phyloP scores from a whole-genome alignment of 2,888 invertebrate species.

The Acleris laterana region DNA sequence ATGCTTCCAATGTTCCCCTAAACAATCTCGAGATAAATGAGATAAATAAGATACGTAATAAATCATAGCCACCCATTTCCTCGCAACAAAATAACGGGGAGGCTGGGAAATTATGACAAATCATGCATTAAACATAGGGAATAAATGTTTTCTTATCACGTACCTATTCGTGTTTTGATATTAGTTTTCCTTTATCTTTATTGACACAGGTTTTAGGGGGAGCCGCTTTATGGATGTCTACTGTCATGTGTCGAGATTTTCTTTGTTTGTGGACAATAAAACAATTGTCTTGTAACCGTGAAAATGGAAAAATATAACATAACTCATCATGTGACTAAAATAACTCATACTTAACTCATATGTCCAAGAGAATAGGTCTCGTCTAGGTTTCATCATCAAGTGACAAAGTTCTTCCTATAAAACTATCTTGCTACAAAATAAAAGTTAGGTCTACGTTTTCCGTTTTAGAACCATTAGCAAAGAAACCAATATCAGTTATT shows the following conservation, averaged over 20 bases:
- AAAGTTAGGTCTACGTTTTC: too few species aligned
- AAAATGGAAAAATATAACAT: too few species aligned
- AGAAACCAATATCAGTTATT: too few species aligned
- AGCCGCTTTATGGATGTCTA: conserved; percentile 70
- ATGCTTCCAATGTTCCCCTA: conserved; percentile 63
- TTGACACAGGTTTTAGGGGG: conserved; percentile 82
- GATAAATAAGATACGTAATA: conserved; percentile 76
- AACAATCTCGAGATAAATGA: conserved; percentile 79
- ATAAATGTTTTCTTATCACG: conserved; percentile 85
- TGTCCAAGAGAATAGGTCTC: too few species aligned
- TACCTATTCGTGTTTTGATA: conserved; percentile 84
- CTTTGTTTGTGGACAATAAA: conserved; percentile 8
- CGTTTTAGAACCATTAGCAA: too few species aligned
- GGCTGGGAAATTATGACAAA: conserved; percentile 83
- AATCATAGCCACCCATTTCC: conserved; percentile 80
- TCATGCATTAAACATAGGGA: conserved; percentile 85
- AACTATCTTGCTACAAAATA: too few species aligned
- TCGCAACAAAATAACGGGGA: conserved; percentile 81
- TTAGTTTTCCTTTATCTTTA: conserved; percentile 84
- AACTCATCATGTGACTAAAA: too few species aligned
- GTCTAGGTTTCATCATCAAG: too few species aligned
- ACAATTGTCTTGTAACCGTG: too few species aligned
- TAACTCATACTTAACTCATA: too few species aligned
- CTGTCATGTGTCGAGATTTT: conserved; percentile 51
- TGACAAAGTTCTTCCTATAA: too few species aligned